A percentile compares a stretch with the other conserved stretches of the same genome.
phyloP scores from a whole-genome alignment of 2,113 vertebrate species.

The Elgaria multicarinata region DNA sequence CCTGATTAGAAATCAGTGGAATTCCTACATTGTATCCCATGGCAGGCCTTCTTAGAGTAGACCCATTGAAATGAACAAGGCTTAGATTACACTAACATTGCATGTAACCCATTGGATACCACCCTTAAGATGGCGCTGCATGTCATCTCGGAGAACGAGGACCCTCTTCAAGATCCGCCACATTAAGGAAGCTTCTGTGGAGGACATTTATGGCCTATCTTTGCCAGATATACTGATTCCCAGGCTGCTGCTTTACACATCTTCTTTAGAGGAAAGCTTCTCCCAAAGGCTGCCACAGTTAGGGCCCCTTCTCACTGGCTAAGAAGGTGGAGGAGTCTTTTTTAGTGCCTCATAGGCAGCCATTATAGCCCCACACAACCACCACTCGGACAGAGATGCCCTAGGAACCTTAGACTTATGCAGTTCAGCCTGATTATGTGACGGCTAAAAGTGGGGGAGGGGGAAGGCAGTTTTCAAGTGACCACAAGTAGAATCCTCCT shows the following conservation, averaged over 20 bases:
- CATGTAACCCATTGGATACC: no score
- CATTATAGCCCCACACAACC: neutral
- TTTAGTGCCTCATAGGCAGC: neutral
- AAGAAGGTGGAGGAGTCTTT: neutral
- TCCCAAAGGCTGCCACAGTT: no score
- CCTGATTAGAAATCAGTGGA: neutral
- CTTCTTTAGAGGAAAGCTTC: no score
- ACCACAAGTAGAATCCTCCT: neutral
- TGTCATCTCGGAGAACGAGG: neutral
- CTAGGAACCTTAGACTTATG: neutral
- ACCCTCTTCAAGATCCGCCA: neutral
- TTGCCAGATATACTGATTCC: no score
- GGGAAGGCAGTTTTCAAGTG: neutral
- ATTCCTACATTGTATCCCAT: neutral
- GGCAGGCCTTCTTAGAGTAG: no score
- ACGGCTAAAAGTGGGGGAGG: neutral
- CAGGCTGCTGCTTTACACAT: no score
- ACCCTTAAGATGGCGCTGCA: no score
- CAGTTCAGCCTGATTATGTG: neutral
- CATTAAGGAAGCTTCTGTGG: neutral
- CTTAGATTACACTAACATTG: no score
- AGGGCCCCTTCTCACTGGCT: no score
- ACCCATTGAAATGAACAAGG: no score
- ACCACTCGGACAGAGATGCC: neutral
- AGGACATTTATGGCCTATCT: no score